Evolutionary conservation across 2,113 vertebrate genomes (phyloP), one percentile per base, ranked within the genome.

Genomic region (Mobula hypostoma): DNA sequence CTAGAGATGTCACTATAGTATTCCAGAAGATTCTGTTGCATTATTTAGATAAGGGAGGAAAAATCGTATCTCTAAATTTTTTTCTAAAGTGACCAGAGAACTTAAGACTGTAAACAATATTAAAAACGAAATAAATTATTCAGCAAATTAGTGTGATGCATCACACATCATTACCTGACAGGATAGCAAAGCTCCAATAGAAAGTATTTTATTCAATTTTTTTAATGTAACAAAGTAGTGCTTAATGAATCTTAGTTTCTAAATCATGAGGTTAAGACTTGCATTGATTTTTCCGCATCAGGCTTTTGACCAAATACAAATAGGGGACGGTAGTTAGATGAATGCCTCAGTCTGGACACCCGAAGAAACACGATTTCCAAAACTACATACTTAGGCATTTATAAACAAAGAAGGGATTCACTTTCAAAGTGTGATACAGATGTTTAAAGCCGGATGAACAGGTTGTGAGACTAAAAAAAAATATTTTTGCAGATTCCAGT

Each of bases 201-300:
- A 90, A 92, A 92, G 90, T 68, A 91, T 91, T 91, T 70, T 92
- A 70, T 93, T 74, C 40, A 14, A 48, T 48, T 56, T 36, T 36
- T 48, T 29, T 93, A 74, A 93, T 5, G 12, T 48, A 48, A 11
- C 91, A 15, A 90, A 90, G 12, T 66, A 32, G 15, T 66, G n/a
- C 61, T 88, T 61, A 66, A 0, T 27, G 66, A 92, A 93, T 29
- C 70, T 74, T 29, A 66, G 70, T 72, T 74, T 72, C 68, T 74
- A 93, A 74, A 19, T 72, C 11, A 92, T 40, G 32, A 40, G 36
- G 32, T 8, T 27, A 92, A 74, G 21, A 74, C 21, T 24, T 24
- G 5, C 72, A 21, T 74, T 21, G 19, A 15, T 74, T 74, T 19
- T 74, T 74, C 21, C 21, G 12, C 11, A 76, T 74, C 7, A 74